Evolutionary conservation across 2,797 vertebrate species (phyloP), one percentile per base, ranked within the genome.

Genomic region (Sebastes umbrosus): DNA sequence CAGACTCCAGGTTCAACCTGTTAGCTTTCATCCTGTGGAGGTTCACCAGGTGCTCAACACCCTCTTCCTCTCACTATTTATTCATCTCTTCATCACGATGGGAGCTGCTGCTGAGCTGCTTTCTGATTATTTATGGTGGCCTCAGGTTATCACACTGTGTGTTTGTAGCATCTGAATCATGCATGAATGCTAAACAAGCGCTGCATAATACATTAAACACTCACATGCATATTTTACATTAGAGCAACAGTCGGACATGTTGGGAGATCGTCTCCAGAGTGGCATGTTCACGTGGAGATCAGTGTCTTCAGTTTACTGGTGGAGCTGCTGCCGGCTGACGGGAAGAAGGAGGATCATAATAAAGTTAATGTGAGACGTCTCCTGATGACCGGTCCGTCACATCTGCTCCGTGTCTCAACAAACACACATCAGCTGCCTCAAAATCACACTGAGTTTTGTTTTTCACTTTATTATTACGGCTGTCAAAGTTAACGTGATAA

Each of bases 111-210:
- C 31, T 46, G 29, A 69, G 36, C 43, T 46, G 43, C 43, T 46
- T 46, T 46, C 43, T 18, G 14, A 16, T 16, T 46, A 46, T 46
- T 46, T 46, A 46, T 46, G 14, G 14, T 46, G 43, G 43, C 43
- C 43, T 46, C 43, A 46, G 43, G 43, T 52, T 52, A 20, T 82
- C 76, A 55, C 70, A 3, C 50, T 34, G 73, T 59, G 79, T 64
- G 63, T 82, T 55, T 82, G 78, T 66, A 73, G 1, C 43, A 13
- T 76, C 54, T 83, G 72, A 79, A 83, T 81, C 69, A 79, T 85
- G 68, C 55, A 80, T 75, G 80, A 60, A 75, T 43, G 67, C 57
- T 80, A 83, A 85, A 72, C 83, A 80, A 50, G 18, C 4, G 25
- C 77, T 80, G 63, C 77, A 80, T 85, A 24, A 88, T 34, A 67